Conservation (phyloP, 2,888 invertebrate genomes). For the Xylota sylvarum region DNA sequence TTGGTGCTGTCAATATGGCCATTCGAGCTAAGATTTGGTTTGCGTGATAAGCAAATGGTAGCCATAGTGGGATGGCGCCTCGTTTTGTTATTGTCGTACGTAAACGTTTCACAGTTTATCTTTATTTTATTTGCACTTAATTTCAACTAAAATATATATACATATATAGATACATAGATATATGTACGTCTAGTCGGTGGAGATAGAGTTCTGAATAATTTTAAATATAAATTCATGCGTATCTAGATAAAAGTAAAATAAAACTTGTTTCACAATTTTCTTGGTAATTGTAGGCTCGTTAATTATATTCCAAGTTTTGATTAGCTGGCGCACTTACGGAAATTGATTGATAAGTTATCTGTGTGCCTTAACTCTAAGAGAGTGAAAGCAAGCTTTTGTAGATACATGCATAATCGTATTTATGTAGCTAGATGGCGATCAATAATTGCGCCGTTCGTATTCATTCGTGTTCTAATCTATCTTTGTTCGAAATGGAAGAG, state of each 20-base stretch:
- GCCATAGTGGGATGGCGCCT: neutral
- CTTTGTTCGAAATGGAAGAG: too few species aligned
- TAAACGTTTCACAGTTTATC: neutral
- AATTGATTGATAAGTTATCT: neutral
- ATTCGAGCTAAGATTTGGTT: neutral
- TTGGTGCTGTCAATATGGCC: neutral
- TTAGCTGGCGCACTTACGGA: constrained; percentile 5
- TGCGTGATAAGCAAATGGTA: constrained; percentile 26
- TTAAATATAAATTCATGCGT: too few species aligned
- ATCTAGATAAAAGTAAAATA: neutral
- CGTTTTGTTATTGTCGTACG: neutral
- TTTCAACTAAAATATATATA: neutral
- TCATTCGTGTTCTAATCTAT: too few species aligned
- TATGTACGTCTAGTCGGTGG: neutral
- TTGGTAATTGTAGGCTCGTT: neutral
- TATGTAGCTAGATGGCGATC: too few species aligned
- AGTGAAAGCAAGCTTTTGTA: too few species aligned
- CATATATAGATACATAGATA: too few species aligned
- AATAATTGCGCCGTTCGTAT: too few species aligned
- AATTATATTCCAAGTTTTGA: neutral
- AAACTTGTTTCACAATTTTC: neutral
- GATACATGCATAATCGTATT: too few species aligned
- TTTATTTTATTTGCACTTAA: neutral
- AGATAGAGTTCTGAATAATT: neutral
- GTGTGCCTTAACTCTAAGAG: neutral